Evolutionary conservation across 2,888 invertebrate genomes (phyloP), one percentile per base, ranked within the genome.

Genomic region (Mesoligia furuncula): DNA sequence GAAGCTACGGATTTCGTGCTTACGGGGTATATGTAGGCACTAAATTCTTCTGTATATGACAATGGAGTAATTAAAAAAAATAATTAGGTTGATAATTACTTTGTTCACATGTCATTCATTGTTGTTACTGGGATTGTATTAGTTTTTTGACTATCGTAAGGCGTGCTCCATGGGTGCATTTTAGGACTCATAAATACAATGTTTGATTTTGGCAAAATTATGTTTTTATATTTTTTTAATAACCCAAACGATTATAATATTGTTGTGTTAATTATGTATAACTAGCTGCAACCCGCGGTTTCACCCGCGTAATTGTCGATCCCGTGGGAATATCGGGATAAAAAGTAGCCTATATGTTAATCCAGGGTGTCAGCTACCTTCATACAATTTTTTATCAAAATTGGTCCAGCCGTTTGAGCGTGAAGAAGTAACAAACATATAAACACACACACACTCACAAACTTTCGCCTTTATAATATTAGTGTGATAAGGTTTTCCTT

Each of bases 401-500:
- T n/a, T n/a, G n/a, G n/a, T n/a, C n/a, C n/a, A n/a, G n/a, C n/a
- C n/a, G n/a, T n/a, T n/a, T n/a, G n/a, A n/a, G n/a, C n/a, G n/a
- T n/a, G n/a, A n/a, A n/a, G n/a, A n/a, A n/a, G n/a, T n/a, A n/a
- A n/a, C n/a, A n/a, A n/a, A n/a, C n/a, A n/a, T n/a, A n/a, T n/a
- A n/a, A n/a, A n/a, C n/a, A n/a, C n/a, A n/a, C n/a, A n/a, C n/a
- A n/a, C n/a, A n/a, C n/a, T n/a, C n/a, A n/a, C n/a, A n/a, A n/a
- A n/a, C n/a, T n/a, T n/a, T n/a, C n/a, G n/a, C n/a, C n/a, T n/a
- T n/a, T n/a, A n/a, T n/a, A n/a, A n/a, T n/a, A n/a, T n/a, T n/a
- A n/a, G n/a, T n/a, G n/a, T n/a, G n/a, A n/a, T n/a, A 24, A 27
- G 31, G n/a, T 4, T 66, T 24, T 36, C 66, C 91, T 89, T 74